Conservation (phyloP, 2,113 vertebrate species). For the Pyrgilauda ruficollis region DNA sequence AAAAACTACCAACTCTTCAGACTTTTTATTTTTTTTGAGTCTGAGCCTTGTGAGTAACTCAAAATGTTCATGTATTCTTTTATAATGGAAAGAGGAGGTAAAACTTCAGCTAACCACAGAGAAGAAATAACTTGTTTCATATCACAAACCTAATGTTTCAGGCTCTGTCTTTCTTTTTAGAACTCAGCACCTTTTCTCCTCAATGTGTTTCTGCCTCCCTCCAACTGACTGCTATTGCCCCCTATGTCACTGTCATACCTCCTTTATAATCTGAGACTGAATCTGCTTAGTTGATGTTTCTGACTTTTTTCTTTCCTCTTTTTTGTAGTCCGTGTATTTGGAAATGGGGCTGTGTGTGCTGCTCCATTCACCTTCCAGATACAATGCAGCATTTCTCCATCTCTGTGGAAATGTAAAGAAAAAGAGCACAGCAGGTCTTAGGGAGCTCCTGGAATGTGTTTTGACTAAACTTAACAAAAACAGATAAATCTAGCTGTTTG, state of each 20-base stretch:
- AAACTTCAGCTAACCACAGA: background rate
- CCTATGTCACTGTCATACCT: background rate
- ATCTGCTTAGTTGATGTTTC: background rate
- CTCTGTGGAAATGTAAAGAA: background rate
- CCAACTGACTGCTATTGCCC: background rate
- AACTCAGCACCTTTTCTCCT: background rate
- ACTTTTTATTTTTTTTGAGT: background rate
- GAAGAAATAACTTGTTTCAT: background rate
- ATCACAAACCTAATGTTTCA: background rate
- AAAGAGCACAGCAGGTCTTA: background rate
- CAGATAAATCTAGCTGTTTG: no score
- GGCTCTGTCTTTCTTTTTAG: background rate
- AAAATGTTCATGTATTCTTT: background rate
- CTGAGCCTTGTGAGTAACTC: background rate
- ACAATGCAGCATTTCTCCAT: background rate
- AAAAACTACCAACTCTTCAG: background rate
- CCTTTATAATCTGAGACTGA: background rate
- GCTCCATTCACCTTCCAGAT: background rate
- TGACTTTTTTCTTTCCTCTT: background rate
- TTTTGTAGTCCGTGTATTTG: background rate
- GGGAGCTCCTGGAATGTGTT: background rate
- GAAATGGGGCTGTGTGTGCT: background rate
- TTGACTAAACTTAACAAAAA: no score
- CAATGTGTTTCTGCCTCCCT: background rate
- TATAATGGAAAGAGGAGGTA: constrained; percentile 13